Evolutionary conservation across 2,113 vertebrate genomes (phyloP).

Genomic region (Nesoenas mayeri): DNA sequence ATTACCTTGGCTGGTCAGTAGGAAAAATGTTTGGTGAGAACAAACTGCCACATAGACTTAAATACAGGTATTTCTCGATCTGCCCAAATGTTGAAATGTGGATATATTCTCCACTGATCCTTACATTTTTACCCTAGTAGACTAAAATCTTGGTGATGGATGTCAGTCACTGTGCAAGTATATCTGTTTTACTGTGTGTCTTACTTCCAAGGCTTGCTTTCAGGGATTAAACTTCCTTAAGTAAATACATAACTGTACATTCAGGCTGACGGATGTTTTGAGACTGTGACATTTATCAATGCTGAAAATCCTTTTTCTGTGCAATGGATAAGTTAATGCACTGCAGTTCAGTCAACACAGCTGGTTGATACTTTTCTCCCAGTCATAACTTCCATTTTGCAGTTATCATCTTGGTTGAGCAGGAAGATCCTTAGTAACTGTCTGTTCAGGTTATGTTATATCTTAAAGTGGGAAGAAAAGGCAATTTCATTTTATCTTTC

Average conservation of each 20-base stretch:
- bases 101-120: neutral
- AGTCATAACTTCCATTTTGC: neutral
- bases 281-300: neutral
- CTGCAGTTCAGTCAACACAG: neutral
- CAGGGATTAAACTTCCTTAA: neutral
- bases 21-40: neutral
- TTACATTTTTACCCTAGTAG: neutral
- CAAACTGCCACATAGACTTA: neutral
- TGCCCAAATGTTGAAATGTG: neutral
- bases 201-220: neutral
- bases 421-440: neutral
- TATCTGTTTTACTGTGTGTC: neutral
- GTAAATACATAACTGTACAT: neutral
- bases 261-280: neutral
- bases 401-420: neutral
- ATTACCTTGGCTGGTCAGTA: neutral
- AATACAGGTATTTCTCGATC: neutral
- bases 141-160: neutral
- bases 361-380: neutral
- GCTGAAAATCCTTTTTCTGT: conserved; percentile 1
- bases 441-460: neutral
- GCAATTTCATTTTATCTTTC: neutral
- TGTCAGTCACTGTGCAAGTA: neutral
- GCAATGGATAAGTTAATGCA: neutral
- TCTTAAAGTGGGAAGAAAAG: neutral